Evolutionary conservation across 2,797 vertebrate species (phyloP).

Genomic region (Orestias chungarensis): DNA sequence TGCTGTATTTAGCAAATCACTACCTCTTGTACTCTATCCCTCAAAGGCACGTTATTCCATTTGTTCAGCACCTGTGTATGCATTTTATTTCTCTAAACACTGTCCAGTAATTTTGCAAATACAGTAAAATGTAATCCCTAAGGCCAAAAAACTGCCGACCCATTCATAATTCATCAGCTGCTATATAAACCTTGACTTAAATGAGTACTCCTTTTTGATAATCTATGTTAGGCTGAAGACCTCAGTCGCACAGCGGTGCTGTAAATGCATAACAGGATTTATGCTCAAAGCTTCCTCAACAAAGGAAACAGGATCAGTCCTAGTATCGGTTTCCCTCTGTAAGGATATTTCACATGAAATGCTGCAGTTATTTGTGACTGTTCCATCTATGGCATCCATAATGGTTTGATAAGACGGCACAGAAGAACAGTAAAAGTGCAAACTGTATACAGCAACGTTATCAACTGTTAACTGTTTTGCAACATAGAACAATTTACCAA

Average conservation of each 20-base stretch:
- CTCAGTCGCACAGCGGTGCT: constrained; percentile 40
- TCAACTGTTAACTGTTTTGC: background rate
- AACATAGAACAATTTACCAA: background rate
- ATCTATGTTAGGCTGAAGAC: constrained; percentile 15
- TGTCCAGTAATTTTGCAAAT: constrained; percentile 29
- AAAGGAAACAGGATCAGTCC: constrained; percentile 15
- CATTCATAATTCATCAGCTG: constrained; percentile 45
- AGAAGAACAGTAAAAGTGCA: background rate
- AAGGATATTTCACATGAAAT: background rate
- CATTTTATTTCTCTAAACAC: constrained; percentile 23
- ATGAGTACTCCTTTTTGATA: constrained; percentile 26
- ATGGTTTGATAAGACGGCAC: background rate
- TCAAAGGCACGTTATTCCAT: constrained; percentile 6
- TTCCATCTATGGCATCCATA: background rate
- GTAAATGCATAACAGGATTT: constrained; percentile 38
- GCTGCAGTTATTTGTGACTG: constrained; percentile 5
- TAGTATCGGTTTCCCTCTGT: constrained; percentile 13
- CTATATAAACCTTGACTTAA: constrained; percentile 29
- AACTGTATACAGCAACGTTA: background rate
- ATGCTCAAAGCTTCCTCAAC: constrained; percentile 24
- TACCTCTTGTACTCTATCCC: background rate
- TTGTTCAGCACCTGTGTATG: constrained; percentile 20
- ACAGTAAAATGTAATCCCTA: constrained; percentile 38
- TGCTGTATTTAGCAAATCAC: background rate
- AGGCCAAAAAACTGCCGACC: constrained; percentile 38